A percentile compares a stretch with the other conserved stretches of the same genome.
Evolutionary conservation across 2,113 vertebrate genomes (phyloP).

Genomic region (Pristiophorus japonicus): DNA sequence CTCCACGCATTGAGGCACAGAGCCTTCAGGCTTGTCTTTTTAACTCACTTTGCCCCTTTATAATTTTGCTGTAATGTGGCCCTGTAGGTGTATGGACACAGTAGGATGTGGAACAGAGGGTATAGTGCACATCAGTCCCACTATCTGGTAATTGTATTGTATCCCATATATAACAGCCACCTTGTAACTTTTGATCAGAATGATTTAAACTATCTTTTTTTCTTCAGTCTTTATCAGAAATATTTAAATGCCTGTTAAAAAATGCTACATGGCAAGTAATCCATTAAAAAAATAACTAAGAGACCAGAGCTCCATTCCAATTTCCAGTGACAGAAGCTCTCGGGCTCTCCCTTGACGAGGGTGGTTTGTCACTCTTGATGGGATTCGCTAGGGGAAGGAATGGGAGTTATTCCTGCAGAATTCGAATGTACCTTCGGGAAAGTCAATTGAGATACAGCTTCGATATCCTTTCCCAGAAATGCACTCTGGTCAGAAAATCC

Average conservation of each 20-base stretch:
- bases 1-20: too few relatives aligned
- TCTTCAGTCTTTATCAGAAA: not conserved
- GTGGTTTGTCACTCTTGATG: not conserved
- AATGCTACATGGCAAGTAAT: not conserved
- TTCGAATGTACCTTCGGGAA: not conserved
- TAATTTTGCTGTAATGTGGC: too few relatives aligned
- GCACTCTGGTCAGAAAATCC: conserved; percentile 2
- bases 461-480: not conserved
- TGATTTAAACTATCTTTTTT: not conserved
- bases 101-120: too few relatives aligned
- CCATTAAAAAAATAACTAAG: not conserved
- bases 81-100: too few relatives aligned
- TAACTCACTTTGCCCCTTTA: too few relatives aligned
- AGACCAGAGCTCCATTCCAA: not conserved
- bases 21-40: too few relatives aligned
- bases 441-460: not conserved
- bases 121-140: too few relatives aligned
- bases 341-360: not conserved
- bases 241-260: not conserved
- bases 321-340: not conserved
- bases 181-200: not conserved
- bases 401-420: not conserved
- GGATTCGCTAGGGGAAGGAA: not conserved
- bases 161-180: too few relatives aligned
- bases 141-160: too few relatives aligned